A percentile compares a stretch with the other conserved stretches of the same genome.
Conservation (phyloP, 64 coral and sea anemone species). For the Catalaphyllia jardinei region DNA sequence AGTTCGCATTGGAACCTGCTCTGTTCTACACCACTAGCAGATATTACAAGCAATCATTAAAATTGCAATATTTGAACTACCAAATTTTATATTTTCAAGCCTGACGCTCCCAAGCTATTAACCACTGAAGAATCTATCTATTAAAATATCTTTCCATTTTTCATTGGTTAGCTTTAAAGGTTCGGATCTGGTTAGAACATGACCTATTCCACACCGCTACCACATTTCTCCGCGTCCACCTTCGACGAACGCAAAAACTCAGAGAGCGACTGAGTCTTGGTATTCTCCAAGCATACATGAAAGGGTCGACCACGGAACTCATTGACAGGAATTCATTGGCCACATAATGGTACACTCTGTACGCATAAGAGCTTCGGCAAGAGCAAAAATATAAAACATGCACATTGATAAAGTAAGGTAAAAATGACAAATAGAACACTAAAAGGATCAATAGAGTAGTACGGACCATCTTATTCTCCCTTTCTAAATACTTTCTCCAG, state of each 20-base stretch:
- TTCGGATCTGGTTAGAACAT: not conserved
- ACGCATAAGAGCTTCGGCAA: conserved; percentile 1
- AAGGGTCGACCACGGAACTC: conserved; percentile 20
- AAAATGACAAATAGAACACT: conserved; percentile 6
- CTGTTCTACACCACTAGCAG: too few species aligned
- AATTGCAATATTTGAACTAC: too few species aligned
- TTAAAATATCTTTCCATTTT: too few species aligned
- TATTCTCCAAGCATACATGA: conserved; percentile 35
- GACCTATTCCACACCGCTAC: not conserved
- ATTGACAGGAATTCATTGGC: conserved; percentile 14
- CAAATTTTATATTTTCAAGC: too few species aligned
- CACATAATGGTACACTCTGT: not conserved
- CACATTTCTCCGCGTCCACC: not conserved
- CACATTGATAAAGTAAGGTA: conserved; percentile 18
- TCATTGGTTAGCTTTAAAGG: too few species aligned
- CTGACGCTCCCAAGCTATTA: too few species aligned
- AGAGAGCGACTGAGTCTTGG: conserved; percentile 17
- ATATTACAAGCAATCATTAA: too few species aligned
- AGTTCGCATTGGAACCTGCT: too few species aligned
- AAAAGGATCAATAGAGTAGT: conserved; percentile 13
- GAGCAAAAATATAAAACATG: conserved; percentile 30
- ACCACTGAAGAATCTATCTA: too few species aligned
- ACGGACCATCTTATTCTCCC: conserved; percentile 22
- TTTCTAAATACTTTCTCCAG: conserved; percentile 13
- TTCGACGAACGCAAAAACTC: not conserved